phyloP scores from a whole-genome alignment of 1,140 invertebrate species.

The Phymastichus coffea region DNA sequence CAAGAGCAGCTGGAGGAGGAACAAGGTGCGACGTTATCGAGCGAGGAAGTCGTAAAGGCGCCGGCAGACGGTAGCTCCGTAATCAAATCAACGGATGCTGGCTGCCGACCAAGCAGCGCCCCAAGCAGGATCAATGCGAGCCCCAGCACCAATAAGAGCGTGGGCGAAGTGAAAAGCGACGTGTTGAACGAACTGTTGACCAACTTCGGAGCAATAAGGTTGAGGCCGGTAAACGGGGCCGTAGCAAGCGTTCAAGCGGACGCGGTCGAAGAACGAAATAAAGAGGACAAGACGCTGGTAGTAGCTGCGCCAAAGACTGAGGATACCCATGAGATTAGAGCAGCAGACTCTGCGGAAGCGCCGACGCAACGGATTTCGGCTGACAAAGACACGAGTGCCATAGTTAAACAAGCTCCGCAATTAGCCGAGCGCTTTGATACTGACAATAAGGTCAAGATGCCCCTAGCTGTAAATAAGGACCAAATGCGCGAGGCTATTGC shows the following conservation, averaged over 20 bases:
- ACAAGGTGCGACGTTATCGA: not conserved
- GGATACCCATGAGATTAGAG: not conserved
- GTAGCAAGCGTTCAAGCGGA: too few relatives aligned
- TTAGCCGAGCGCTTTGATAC: conserved; percentile 44
- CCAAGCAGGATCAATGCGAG: not conserved
- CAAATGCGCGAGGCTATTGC: conserved; percentile 43
- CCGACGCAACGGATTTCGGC: conserved; percentile 9
- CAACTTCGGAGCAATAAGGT: conserved; percentile 47
- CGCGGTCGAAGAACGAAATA: not conserved
- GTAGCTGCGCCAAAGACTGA: not conserved
- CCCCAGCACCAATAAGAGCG: conserved; percentile 26
- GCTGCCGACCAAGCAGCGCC: not conserved
- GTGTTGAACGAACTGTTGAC: conserved; percentile 47
- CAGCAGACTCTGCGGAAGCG: too few relatives aligned
- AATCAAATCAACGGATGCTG: not conserved
- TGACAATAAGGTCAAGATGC: conserved; percentile 51
- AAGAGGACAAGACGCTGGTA: not conserved
- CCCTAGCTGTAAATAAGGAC: conserved; percentile 49
- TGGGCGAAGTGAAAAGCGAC: conserved; percentile 40
- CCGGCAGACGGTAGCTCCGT: too few relatives aligned
- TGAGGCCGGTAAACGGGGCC: conserved; percentile 39
- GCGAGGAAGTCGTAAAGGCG: not conserved
- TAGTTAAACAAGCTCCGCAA: conserved; percentile 40
- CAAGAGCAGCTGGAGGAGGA: not conserved
- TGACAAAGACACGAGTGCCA: conserved; percentile 41